Percentiles rank a stretch among this genome's conserved stretches.
Conservation (phyloP, 2,888 invertebrate species). For the Acronicta psi region DNA sequence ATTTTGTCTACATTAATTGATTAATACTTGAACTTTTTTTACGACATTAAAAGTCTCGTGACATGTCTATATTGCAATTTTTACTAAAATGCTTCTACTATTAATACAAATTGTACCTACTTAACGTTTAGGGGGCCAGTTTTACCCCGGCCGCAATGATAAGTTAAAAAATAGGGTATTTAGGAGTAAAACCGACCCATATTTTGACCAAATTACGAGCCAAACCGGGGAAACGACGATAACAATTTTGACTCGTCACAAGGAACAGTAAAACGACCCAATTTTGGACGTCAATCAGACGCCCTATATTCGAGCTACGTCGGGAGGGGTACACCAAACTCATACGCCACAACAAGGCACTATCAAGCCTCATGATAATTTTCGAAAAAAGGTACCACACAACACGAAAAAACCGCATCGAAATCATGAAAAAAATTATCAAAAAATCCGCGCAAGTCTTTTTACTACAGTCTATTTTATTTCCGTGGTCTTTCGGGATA, state of each 20-base stretch:
- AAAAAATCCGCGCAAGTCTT: conserved; percentile 87
- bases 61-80: conserved; percentile 66
- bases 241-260: conserved; percentile 43
- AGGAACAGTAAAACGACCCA: conserved; percentile 46
- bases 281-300: conserved; percentile 33
- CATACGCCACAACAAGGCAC: conserved; percentile 82
- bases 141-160: conserved; percentile 45
- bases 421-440: conserved; percentile 83
- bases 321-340: conserved; percentile 68
- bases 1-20: conserved; percentile 73
- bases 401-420: conserved; percentile 83
- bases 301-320: conserved; percentile 55
- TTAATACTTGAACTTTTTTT: conserved; percentile 68
- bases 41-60: conserved; percentile 62
- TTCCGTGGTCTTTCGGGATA: conserved; percentile 85
- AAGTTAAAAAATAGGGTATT: conserved; percentile 47
- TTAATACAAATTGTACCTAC: conserved; percentile 81
- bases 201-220: conserved; percentile 53
- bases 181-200: conserved; percentile 43
- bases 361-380: conserved; percentile 77
- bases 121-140: conserved; percentile 68
- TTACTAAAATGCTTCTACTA: conserved; percentile 72
- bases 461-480: conserved; percentile 84
- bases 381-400: conserved; percentile 76
- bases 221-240: conserved; percentile 39